Evolutionary conservation across 2,888 invertebrate species (phyloP).

Genomic region (Rhingia rostrata): DNA sequence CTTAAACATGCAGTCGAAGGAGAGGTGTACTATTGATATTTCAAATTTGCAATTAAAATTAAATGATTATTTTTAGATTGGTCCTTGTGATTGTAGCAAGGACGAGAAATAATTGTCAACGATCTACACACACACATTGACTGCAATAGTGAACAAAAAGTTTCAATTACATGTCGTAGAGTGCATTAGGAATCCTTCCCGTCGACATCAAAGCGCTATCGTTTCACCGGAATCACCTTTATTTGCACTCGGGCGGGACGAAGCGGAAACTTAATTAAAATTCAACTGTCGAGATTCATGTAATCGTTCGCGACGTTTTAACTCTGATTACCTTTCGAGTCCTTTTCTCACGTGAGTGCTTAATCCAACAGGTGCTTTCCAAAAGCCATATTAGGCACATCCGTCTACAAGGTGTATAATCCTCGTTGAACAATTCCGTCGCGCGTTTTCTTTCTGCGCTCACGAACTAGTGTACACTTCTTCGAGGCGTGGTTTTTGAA

Average conservation of each 20-base stretch:
- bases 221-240: constrained; percentile 1
- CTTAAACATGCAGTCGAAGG: background rate
- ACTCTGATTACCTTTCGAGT: constrained; percentile 57
- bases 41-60: no score
- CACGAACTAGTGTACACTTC: constrained; percentile 3
- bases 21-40: no score
- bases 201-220: constrained; percentile 28
- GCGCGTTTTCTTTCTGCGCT: constrained; percentile 13
- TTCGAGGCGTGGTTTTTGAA: background rate
- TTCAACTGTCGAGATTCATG: constrained; percentile 36
- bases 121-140: no score
- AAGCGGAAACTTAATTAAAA: constrained; percentile 66
- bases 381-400: constrained; percentile 62
- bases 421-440: constrained; percentile 55
- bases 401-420: constrained; percentile 17
- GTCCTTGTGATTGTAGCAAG: no score
- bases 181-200: constrained; percentile 34
- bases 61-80: no score
- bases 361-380: constrained; percentile 55
- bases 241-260: background rate
- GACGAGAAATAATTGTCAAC: no score
- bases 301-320: constrained; percentile 48
- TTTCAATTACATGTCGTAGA: constrained; percentile 55
- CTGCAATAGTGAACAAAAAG: background rate
- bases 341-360: constrained; percentile 34